Base-by-base conservation (phyloP, 2,113 vertebrate genomes). In the Sinocyclocheilus maitianheensis region DNA sequence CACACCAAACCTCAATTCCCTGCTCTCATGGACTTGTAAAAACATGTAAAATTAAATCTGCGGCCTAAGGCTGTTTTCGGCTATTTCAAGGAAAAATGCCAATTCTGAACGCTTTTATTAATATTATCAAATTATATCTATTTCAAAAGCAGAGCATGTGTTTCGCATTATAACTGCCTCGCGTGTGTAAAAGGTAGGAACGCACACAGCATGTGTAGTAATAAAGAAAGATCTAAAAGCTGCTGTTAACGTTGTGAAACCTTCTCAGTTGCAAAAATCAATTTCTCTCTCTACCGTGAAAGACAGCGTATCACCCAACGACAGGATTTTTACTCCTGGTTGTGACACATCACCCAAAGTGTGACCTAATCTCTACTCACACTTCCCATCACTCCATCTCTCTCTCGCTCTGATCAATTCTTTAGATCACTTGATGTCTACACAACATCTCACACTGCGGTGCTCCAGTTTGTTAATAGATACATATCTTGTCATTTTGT, bases 311-410 rank as follows among this genome's bases (percentile, higher is more conserved):
- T 37, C 51, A 76, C 65, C 48, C 60, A 85, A 89, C 81, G 87
- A 87, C 84, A 89, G 65, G 55, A 89, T 87, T 89, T 89, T 87
- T 83, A 86, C 86, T 90, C 84, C 81, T 53, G 60, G 76, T 72
- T 85, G 88, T 89, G 90, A 92, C 90, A 89, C 76, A 37, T 78
- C 86, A 88, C 90, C 91, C 89, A 88, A 89, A 90, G 89, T 85
- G 89, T 72, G 58, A 90, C 86, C 88, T 89, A 91, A 92, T 91
- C 90, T 92, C 76, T 76, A 89, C 89, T 88, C 89, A 89, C 84
- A 85, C 37, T 72, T 84, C 72, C 24, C 58, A 81, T 34, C 69
- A 55, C 37, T 77, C 58, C 13, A 1, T 72, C 48, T 58, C 16
- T 34, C 34, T 72, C n/a, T 67, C 26, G 26, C 43, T 67, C 18